Conservation (phyloP, 2,888 invertebrate genomes). For the Tenthredo distinguenda region DNA sequence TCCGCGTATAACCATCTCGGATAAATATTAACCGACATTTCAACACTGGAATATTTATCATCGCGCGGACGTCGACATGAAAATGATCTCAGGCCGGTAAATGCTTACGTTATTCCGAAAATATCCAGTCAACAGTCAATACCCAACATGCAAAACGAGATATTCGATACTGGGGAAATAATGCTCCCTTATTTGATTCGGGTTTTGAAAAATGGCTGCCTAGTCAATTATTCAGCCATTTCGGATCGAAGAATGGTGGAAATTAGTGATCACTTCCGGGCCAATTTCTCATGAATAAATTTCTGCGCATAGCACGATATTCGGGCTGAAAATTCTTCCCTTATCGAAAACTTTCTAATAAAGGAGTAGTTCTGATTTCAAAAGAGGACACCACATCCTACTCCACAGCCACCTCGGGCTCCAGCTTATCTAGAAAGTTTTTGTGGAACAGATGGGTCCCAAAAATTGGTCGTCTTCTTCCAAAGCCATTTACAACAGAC, state of each 20-base stretch:
- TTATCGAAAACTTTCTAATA: not conserved
- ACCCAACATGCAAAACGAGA: not conserved
- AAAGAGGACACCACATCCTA: not conserved
- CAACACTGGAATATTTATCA: slow-evolving; percentile 25
- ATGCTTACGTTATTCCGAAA: not conserved
- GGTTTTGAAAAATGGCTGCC: not conserved
- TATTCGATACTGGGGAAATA: not conserved
- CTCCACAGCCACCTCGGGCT: not conserved
- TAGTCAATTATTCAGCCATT: not conserved
- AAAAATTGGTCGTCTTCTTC: slow-evolving; percentile 21
- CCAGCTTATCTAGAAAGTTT: slow-evolving; percentile 30
- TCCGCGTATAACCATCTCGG: not conserved
- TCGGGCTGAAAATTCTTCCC: not conserved
- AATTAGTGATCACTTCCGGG: not conserved
- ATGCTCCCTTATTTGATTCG: not conserved
- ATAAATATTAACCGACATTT: slow-evolving; percentile 1
- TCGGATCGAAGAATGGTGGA: not conserved
- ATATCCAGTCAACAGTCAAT: not conserved
- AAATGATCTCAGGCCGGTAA: not conserved
- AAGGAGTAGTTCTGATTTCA: not conserved
- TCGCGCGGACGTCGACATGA: slow-evolving; percentile 1
- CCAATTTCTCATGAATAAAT: not conserved
- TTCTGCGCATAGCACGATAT: not conserved
- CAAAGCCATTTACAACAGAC: slow-evolving; percentile 4
- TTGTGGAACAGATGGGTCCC: slow-evolving; percentile 8